Evolutionary conservation across 1,140 invertebrate genomes (phyloP).

Genomic region (Holcopasites calliopsidis): DNA sequence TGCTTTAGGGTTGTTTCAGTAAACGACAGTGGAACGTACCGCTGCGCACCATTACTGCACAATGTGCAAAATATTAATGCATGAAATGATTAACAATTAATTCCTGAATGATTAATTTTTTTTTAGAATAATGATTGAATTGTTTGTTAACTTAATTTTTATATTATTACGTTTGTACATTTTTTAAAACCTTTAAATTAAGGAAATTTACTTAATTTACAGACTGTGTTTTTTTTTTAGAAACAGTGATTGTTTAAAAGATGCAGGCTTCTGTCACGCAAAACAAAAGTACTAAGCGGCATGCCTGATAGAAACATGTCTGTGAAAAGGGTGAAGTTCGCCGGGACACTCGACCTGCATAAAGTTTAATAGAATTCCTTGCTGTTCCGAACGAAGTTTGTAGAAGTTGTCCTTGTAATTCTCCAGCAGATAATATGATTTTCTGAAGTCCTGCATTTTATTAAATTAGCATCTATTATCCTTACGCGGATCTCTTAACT

Average conservation of each 20-base stretch:
- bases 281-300: background rate
- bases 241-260: background rate
- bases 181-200: too few species aligned
- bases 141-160: too few species aligned
- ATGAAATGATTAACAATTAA: too few species aligned
- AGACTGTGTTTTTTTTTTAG: background rate
- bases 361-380: slow-evolving; percentile 16
- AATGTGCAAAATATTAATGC: too few species aligned
- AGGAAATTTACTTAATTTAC: too few species aligned
- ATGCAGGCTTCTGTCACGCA: background rate
- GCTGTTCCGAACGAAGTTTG: background rate
- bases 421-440: background rate
- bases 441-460: background rate
- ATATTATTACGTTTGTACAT: too few species aligned
- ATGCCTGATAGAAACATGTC: background rate
- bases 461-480: background rate
- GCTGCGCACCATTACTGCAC: too few species aligned
- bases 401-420: background rate
- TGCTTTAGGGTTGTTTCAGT: too few species aligned
- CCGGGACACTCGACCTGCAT: background rate
- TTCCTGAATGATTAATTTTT: too few species aligned
- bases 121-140: too few species aligned
- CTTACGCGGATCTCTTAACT: background rate
- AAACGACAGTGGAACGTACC: too few species aligned
- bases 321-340: background rate